Evolutionary conservation across 2,888 invertebrate genomes (phyloP).

Genomic region (Eugnorisma glareosa): DNA sequence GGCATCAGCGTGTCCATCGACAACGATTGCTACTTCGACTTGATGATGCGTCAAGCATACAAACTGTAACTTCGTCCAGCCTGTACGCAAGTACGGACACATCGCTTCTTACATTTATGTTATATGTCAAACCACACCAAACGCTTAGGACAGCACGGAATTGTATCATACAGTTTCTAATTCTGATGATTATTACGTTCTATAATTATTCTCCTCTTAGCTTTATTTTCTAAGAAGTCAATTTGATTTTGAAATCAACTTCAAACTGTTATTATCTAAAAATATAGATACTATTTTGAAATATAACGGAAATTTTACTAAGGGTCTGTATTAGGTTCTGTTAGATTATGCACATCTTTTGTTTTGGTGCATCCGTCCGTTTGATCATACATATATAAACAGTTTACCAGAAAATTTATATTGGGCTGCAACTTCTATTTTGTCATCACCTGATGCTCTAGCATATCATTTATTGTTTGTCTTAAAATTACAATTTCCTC

Average conservation of each 20-base stretch:
- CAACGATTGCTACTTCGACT: conserved; percentile 97
- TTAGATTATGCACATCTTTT: conserved; percentile 5
- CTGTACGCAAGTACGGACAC: conserved; percentile 27
- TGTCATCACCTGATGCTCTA: background rate
- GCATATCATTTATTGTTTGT: background rate
- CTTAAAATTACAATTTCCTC: background rate
- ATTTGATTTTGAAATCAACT: conserved; percentile 51
- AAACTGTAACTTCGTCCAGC: conserved; percentile 92
- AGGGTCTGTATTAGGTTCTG: conserved; percentile 12
- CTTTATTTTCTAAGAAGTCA: conserved; percentile 32
- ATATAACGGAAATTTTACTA: conserved; percentile 26
- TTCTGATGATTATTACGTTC: conserved; percentile 12
- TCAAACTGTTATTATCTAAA: conserved; percentile 43
- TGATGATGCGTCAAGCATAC: conserved; percentile 98
- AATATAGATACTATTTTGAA: conserved; percentile 41
- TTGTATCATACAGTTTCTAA: conserved; percentile 3
- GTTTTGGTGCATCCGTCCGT: conserved; percentile 26
- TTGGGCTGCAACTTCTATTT: background rate
- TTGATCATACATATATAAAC: conserved; percentile 4
- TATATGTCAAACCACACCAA: conserved; percentile 35
- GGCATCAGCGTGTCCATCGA: conserved; percentile 98
- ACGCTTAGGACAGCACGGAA: conserved; percentile 16
- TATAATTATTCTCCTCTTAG: background rate
- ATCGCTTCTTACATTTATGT: conserved; percentile 34
- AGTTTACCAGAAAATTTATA: background rate